Evolutionary conservation across 2,113 vertebrate species (phyloP).

Genomic region (Nipponia nippon): DNA sequence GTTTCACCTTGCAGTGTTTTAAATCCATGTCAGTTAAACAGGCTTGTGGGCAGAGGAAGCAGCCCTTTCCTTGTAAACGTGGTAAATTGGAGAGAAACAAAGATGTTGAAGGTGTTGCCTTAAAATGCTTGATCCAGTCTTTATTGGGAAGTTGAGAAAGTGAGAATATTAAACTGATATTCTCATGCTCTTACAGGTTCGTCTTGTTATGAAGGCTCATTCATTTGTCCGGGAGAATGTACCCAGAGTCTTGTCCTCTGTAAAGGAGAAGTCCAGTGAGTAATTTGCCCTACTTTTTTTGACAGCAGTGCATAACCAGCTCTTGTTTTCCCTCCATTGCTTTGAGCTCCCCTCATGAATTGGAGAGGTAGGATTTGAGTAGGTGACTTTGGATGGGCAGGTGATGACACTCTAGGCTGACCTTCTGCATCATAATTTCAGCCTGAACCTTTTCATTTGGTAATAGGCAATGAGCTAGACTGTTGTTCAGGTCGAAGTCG

Average conservation of each 20-base stretch:
- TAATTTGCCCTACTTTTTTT: not conserved
- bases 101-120: not conserved
- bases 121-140: not conserved
- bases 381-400: not conserved
- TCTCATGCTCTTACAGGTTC: constrained; percentile 76
- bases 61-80: not conserved
- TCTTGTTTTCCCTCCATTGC: not conserved
- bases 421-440: not conserved
- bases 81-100: not conserved
- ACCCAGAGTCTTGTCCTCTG: constrained; percentile 76
- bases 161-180: not conserved
- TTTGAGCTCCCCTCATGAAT: not conserved
- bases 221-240: constrained; percentile 92
- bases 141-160: not conserved
- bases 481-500: not conserved
- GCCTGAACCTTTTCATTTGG: not conserved
- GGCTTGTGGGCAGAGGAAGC: not conserved
- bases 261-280: constrained; percentile 82
- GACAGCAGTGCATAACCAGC: not conserved
- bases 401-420: not conserved
- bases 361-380: not conserved
- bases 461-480: not conserved
- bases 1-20: not conserved
- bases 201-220: constrained; percentile 90
- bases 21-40: not conserved